These are phyloP conservation scores for Danio albolineatus DNA, from an alignment of 2,797 vertebrate species.

Conservation along the genomic window DNA sequence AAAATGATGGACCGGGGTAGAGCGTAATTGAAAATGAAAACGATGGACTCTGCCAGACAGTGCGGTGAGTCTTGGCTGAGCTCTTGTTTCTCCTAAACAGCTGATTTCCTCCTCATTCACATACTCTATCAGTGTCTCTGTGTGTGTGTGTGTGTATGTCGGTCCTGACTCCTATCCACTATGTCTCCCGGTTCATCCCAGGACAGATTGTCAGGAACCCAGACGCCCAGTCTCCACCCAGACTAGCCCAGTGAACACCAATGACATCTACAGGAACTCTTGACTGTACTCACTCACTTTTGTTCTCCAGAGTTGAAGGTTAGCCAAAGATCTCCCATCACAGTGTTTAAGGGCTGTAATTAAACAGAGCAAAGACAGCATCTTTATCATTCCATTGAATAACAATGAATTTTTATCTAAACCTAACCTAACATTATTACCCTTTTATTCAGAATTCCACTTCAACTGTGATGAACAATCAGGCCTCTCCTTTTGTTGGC, in stretches of 20 bases:
- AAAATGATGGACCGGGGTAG: constrained; percentile 9
- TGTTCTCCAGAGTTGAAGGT: constrained; percentile 30
- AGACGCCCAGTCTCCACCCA: constrained; percentile 45
- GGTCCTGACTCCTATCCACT: constrained; percentile 25
- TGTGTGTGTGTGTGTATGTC: constrained; percentile 21
- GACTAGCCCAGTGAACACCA: constrained; percentile 28
- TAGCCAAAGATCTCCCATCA: constrained; percentile 44
- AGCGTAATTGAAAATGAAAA: constrained; percentile 35
- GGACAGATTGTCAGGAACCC: constrained; percentile 58
- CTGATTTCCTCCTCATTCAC: constrained; percentile 57
- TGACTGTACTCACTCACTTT: constrained; percentile 40
- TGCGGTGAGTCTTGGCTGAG: constrained; percentile 57
- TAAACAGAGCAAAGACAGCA: constrained; percentile 7
- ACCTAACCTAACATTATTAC: not conserved
- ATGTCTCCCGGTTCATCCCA: constrained; percentile 50
- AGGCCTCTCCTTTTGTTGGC: not conserved
- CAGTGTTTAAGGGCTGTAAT: constrained; percentile 33
- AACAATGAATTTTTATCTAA: not conserved
- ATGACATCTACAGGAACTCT: constrained; percentile 50
- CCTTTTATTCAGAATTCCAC: not conserved
- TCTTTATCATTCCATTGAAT: constrained; percentile 33
- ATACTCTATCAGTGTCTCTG: constrained; percentile 35
- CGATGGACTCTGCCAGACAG: constrained; percentile 48
- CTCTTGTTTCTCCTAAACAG: constrained; percentile 57
- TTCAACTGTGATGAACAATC: constrained; percentile 15